These are phyloP conservation scores for Scolopax rusticola DNA, from an alignment of 2,797 vertebrate species.

Conservation along the genomic window DNA sequence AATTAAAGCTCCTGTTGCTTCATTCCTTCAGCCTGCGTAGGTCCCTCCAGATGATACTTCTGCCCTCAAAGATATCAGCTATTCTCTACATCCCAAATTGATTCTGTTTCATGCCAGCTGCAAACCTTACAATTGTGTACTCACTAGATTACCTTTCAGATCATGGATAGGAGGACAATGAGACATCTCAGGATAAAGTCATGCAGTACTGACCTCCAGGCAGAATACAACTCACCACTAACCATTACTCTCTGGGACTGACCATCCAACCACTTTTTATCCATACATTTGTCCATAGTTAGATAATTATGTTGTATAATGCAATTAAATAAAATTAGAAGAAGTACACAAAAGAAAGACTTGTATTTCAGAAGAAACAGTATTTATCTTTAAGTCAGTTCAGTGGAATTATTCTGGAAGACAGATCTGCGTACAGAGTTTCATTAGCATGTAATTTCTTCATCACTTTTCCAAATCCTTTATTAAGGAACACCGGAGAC, in stretches of 20 bases:
- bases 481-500: background rate
- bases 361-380: background rate
- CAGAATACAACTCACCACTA: background rate
- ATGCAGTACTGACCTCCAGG: background rate
- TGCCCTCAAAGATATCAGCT: background rate
- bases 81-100: accelerated
- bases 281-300: background rate
- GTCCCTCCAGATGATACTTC: background rate
- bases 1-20: background rate
- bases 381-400: background rate
- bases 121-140: background rate
- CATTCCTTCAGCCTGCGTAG: background rate
- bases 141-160: background rate
- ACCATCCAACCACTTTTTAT: background rate
- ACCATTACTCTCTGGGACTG: background rate
- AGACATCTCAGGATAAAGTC: background rate
- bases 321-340: background rate
- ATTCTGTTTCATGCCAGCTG: background rate
- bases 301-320: background rate
- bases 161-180: background rate
- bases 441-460: background rate
- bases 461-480: background rate
- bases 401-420: too few species aligned
- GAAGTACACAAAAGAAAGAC: background rate
- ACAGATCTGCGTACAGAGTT: background rate